Base-by-base conservation (phyloP, 2,113 vertebrate species). In the Odocoileus hemionus region DNA sequence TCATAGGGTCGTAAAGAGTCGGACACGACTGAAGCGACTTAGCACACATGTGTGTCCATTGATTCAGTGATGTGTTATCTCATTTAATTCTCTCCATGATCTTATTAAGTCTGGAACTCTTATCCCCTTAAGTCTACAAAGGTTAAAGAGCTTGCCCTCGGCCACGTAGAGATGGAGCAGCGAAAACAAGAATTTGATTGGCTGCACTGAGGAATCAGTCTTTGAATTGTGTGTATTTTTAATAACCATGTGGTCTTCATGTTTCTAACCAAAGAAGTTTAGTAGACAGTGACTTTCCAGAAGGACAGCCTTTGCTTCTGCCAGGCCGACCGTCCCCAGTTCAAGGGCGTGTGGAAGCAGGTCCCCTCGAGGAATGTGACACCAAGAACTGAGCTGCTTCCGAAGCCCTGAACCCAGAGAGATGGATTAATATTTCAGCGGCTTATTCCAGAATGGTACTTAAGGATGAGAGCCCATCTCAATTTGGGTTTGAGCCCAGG, bases 401-500 rank as follows among this genome's bases (percentile, higher is more conserved):
- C 57, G 52, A 60, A 70, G 36, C 79, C 33, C 45, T 60, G 88
- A 90, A 78, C 64, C 89, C 85, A 92, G 92, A 91, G 5, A 86
- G 89, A 79, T 60, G 95, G 95, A 96, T 97, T 95, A 97, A 96
- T 96, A 98, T 96, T 97, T 98, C 86, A 98, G 25, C 45, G 55
- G 54, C 97, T 95, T 94, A 74, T 94, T 97, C 95, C 93, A 96
- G 94, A 97, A 97, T 82, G 94, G 91, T 94, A 96, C 97, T 98
- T 96, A 97, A 94, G 83, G 57, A 94, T 74, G 94, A 94, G 45
- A 94, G 93, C n/a, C 94, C 94, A 95, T 96, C 94, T 97, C 92
- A 60, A 15, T 91, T 98, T 98, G 98, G 98, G 97, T 82, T 91
- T 61, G 89, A 93, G 98, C 97, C 97, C 97, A 94, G 55, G 96